Percentiles rank a stretch among this genome's conserved stretches.
Evolutionary conservation across 2,888 invertebrate genomes (phyloP).

Genomic region (Drosophila kanekoi): DNA sequence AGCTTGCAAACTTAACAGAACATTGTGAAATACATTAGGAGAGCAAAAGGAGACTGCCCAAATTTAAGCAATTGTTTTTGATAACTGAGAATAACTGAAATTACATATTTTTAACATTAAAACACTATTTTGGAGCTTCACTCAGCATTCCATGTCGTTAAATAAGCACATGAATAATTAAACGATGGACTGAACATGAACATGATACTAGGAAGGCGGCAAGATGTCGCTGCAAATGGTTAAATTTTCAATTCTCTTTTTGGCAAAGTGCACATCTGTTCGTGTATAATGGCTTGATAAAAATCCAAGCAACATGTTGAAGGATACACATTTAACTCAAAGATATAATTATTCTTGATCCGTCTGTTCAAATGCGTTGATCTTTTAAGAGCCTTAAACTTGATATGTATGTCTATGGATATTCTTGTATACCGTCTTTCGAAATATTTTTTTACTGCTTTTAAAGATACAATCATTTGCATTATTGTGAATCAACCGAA

Average conservation of each 20-base stretch:
- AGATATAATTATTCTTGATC: too few species aligned
- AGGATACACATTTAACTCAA: too few species aligned
- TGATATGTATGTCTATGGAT: too few species aligned
- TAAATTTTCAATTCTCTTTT: too few species aligned
- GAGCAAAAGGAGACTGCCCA: too few species aligned
- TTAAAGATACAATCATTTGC: neutral
- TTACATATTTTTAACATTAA: neutral
- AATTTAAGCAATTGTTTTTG: neutral
- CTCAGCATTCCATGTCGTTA: neutral
- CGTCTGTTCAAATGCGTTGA: too few species aligned
- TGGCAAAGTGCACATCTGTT: too few species aligned
- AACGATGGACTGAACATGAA: neutral
- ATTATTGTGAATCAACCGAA: conserved; percentile 11
- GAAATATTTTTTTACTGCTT: too few species aligned
- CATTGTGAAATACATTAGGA: neutral
- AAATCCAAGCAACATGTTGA: too few species aligned
- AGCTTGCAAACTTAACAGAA: neutral
- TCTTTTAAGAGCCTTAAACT: too few species aligned
- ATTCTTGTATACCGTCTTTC: too few species aligned
- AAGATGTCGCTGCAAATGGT: neutral
- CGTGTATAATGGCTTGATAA: too few species aligned
- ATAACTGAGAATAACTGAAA: neutral
- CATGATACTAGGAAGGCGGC: neutral
- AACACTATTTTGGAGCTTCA: neutral
- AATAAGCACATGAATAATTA: neutral